Percentiles rank a stretch among this genome's conserved stretches.
Conservation (phyloP, 2,797 vertebrate species). For the Falco naumanni region DNA sequence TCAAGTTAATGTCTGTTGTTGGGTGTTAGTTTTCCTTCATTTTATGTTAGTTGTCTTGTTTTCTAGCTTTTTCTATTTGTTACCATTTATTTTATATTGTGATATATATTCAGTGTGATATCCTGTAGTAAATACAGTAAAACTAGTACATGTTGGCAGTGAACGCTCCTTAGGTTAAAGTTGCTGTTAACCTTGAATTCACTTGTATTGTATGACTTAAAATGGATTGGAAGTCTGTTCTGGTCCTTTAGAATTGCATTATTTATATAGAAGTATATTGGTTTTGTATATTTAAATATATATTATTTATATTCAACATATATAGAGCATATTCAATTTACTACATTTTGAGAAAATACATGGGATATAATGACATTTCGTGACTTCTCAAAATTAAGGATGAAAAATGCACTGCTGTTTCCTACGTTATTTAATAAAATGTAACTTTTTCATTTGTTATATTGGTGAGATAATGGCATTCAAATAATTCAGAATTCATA, state of each 20-base stretch:
- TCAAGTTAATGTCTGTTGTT: neutral
- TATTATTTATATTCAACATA: neutral
- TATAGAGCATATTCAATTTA: neutral
- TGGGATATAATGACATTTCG: constrained; percentile 12
- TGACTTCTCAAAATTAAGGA: constrained; percentile 16
- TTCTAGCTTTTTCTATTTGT: neutral
- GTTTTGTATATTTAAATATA: neutral
- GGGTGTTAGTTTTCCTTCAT: neutral
- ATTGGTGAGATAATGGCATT: neutral
- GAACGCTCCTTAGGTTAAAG: neutral
- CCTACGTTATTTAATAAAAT: constrained; percentile 41
- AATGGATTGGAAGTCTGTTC: neutral
- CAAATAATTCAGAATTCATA: constrained; percentile 28
- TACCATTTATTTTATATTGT: neutral
- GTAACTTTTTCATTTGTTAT: neutral
- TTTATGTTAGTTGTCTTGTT: neutral
- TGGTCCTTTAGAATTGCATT: neutral
- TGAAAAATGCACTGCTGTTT: neutral
- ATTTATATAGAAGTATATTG: neutral
- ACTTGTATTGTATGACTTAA: neutral
- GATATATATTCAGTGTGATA: neutral
- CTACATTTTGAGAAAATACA: constrained; percentile 9
- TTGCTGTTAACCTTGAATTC: constrained; percentile 16
- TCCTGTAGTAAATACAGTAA: neutral
- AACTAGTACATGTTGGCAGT: neutral